phyloP scores from a whole-genome alignment of 1,140 invertebrate species.

The Rhynchophorus ferrugineus region DNA sequence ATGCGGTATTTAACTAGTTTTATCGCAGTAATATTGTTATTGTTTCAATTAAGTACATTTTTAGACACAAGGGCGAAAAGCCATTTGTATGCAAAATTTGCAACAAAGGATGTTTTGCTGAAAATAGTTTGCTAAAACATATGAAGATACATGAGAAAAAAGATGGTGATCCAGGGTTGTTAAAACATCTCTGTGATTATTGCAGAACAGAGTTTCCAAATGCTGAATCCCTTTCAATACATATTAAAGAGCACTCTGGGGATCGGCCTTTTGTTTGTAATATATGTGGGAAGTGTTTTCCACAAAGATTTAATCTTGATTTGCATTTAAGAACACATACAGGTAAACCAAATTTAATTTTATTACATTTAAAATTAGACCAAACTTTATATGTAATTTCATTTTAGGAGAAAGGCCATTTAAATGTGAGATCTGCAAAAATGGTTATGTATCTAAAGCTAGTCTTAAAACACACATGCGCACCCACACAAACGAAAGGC shows the following conservation, averaged over 20 bases:
- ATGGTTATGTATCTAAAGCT: conserved; percentile 43
- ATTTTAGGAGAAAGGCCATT: conserved; percentile 39
- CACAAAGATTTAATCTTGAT: conserved; percentile 54
- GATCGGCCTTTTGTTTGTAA: conserved; percentile 46
- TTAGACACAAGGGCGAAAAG: conserved; percentile 54
- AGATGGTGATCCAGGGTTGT: conserved; percentile 37
- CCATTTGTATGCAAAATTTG: conserved; percentile 59
- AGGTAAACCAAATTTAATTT: too few species aligned
- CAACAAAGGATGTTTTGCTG: conserved; percentile 41
- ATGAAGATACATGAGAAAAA: conserved; percentile 42
- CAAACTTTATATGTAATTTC: too few species aligned
- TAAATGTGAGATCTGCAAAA: conserved; percentile 41
- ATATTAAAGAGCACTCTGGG: conserved; percentile 46
- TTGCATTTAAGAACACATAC: conserved; percentile 64
- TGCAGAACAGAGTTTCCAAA: conserved; percentile 41
- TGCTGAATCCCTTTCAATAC: conserved; percentile 43
- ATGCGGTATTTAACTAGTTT: too few species aligned
- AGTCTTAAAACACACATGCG: conserved; percentile 52
- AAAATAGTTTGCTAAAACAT: conserved; percentile 45
- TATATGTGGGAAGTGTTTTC: conserved; percentile 49
- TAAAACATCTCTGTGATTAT: conserved; percentile 42
- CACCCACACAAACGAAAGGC: conserved; percentile 53
- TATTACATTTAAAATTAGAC: too few species aligned
- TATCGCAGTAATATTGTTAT: too few species aligned
- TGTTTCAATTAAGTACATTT: too few species aligned